A percentile compares a stretch with the other conserved stretches of the same genome.
phyloP scores from a whole-genome alignment of 2,888 invertebrate genomes.

The Drosophila acutilabella region DNA sequence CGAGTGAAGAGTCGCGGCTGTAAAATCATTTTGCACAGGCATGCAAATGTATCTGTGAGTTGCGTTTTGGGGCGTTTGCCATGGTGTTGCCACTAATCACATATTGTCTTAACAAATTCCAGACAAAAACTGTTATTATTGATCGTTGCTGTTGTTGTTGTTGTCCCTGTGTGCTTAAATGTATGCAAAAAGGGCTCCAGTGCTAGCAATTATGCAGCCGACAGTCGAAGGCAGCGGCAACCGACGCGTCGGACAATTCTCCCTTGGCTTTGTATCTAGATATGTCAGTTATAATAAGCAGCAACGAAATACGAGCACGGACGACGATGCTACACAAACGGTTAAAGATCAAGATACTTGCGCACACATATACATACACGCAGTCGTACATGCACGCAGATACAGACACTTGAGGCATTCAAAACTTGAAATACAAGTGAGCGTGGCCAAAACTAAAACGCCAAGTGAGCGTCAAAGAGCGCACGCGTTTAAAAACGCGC shows the following conservation, averaged over 20 bases:
- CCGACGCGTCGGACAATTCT: conserved; percentile 15
- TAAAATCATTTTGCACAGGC: neutral
- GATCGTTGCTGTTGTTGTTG: conserved; percentile 19
- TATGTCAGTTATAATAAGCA: conserved; percentile 77
- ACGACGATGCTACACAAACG: conserved; percentile 53
- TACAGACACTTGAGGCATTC: conserved; percentile 34
- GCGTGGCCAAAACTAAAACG: conserved; percentile 41
- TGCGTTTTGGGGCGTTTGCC: conserved; percentile 13
- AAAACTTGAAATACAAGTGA: conserved; percentile 74
- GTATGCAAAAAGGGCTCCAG: conserved; percentile 54
- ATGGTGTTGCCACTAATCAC: conserved; percentile 70
- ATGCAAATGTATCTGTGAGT: neutral
- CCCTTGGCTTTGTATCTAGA: conserved; percentile 56
- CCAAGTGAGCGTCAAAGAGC: conserved; percentile 23
- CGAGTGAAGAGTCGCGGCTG: conserved; percentile 10
- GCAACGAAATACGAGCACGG: conserved; percentile 68
- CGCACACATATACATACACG: conserved; percentile 22
- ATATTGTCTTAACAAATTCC: conserved; percentile 54
- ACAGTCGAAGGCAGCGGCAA: conserved; percentile 23
- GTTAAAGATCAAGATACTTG: conserved; percentile 64
- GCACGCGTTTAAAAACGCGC: conserved; percentile 52
- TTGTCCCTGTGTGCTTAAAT: conserved; percentile 9
- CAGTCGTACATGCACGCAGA: conserved; percentile 22
- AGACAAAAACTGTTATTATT: conserved; percentile 58
- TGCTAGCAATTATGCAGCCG: conserved; percentile 60